Evolutionary conservation across 2,888 invertebrate species (phyloP).

Genomic region (Pterostichus madidus): DNA sequence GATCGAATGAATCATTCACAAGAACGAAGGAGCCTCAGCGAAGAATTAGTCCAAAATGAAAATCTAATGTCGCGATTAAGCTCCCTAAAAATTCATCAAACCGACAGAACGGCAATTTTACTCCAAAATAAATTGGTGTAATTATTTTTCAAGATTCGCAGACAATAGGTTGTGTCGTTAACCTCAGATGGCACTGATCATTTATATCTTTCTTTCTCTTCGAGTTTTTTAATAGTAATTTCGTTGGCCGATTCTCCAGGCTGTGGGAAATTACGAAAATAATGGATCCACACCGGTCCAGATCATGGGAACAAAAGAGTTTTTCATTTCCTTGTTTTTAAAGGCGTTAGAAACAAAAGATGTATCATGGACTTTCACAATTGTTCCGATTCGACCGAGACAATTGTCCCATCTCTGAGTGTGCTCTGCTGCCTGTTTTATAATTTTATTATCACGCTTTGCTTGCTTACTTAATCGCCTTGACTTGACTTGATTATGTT

Average conservation of each 20-base stretch:
- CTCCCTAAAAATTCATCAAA: slow-evolving; percentile 53
- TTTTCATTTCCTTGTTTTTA: slow-evolving; percentile 55
- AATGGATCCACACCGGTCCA: slow-evolving; percentile 51
- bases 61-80: slow-evolving; percentile 48
- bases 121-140: slow-evolving; percentile 61
- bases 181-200: slow-evolving; percentile 63
- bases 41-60: slow-evolving; percentile 32
- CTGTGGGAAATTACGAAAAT: slow-evolving; percentile 55
- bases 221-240: slow-evolving; percentile 39
- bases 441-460: slow-evolving; percentile 49
- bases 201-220: slow-evolving; percentile 58
- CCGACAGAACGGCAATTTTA: slow-evolving; percentile 29
- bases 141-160: slow-evolving; percentile 62
- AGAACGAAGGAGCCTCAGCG: background rate
- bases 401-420: slow-evolving; percentile 19
- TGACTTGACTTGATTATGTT: slow-evolving; percentile 40
- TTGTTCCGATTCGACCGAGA: slow-evolving; percentile 59
- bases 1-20: slow-evolving; percentile 40
- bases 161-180: slow-evolving; percentile 61
- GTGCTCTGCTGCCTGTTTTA: background rate
- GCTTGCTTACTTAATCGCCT: slow-evolving; percentile 40
- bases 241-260: slow-evolving; percentile 29
- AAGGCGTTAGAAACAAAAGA: slow-evolving; percentile 40
- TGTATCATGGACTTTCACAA: slow-evolving; percentile 61
- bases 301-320: slow-evolving; percentile 55